Conservation (phyloP, 2,113 vertebrate species). For the Serilophus lunatus region DNA sequence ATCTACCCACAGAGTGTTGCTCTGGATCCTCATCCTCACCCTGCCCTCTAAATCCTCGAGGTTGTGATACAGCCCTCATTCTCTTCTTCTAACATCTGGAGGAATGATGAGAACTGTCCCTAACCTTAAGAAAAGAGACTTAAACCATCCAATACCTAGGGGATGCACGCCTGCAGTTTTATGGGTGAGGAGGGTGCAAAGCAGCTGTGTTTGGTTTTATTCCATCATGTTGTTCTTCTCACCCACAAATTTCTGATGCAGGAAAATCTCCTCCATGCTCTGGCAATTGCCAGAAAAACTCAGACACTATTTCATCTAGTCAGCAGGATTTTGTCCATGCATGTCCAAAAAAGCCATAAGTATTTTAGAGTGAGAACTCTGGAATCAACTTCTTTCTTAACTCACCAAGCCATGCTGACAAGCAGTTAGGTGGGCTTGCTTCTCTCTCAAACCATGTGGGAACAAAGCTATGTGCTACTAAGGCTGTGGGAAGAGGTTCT, state of each 20-base stretch:
- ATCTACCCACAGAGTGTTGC: neutral
- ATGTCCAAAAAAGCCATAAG: neutral
- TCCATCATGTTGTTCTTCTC: neutral
- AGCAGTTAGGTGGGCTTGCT: neutral
- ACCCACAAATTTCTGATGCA: neutral
- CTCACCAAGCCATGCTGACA: neutral
- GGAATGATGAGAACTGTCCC: neutral
- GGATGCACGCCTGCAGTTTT: neutral
- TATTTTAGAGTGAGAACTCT: neutral
- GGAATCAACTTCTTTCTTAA: neutral
- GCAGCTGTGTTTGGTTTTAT: neutral
- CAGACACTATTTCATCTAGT: neutral
- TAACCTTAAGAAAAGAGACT: neutral
- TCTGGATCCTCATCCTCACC: neutral
- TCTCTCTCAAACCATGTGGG: neutral
- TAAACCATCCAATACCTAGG: neutral
- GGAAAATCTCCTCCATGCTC: neutral
- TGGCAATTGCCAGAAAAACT: neutral
- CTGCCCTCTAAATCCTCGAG: neutral
- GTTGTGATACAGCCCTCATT: neutral
- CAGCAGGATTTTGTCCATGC: neutral
- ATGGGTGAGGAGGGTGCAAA: neutral
- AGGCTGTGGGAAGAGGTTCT: neutral
- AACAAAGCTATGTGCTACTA: fast-evolving
- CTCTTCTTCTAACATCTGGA: neutral